Evolutionary conservation across 2,888 invertebrate species (phyloP).

Genomic region (Nephrocerus scutellatus): DNA sequence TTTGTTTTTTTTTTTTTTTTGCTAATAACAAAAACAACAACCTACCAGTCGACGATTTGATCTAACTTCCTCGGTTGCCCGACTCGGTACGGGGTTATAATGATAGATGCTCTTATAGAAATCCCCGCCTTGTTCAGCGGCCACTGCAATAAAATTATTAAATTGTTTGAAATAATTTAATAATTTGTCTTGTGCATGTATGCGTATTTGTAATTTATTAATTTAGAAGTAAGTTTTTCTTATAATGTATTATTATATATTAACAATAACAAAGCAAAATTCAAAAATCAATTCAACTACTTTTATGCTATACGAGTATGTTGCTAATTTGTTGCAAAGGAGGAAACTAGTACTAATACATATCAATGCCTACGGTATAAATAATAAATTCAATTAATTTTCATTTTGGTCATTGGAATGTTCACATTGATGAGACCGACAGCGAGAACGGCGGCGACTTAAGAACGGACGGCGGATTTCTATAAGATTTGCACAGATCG

Average conservation of each 20-base stretch:
- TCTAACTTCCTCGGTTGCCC: conserved; percentile 54
- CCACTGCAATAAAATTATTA: conserved; percentile 61
- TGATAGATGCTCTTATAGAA: conserved; percentile 76
- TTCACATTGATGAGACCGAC: conserved; percentile 27
- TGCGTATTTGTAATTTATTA: conserved; percentile 17
- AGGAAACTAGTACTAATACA: no score
- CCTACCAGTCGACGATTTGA: conserved; percentile 60
- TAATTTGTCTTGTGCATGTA: conserved; percentile 25
- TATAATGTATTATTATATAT: conserved; percentile 13
- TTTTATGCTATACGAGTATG: no score
- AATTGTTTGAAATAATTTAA: conserved; percentile 24
- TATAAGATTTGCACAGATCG: conserved; percentile 36
- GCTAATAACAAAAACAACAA: conserved; percentile 36
- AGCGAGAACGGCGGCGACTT: conserved; percentile 34
- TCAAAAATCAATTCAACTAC: conserved; percentile 2
- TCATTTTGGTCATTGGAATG: no score
- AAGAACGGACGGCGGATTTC: conserved; percentile 41
- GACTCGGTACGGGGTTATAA: conserved; percentile 59
- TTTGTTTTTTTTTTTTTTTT: conserved; percentile 10
- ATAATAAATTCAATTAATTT: conserved; percentile 49
- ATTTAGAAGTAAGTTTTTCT: conserved; percentile 4
- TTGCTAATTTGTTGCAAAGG: conserved; percentile 11
- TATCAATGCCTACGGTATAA: conserved; percentile 25
- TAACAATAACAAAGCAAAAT: conserved; percentile 12
- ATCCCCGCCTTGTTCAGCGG: conserved; percentile 74